These are phyloP conservation scores for Diceros bicornis DNA, from an alignment of 2,797 vertebrate genomes.

Conservation along the genomic window DNA sequence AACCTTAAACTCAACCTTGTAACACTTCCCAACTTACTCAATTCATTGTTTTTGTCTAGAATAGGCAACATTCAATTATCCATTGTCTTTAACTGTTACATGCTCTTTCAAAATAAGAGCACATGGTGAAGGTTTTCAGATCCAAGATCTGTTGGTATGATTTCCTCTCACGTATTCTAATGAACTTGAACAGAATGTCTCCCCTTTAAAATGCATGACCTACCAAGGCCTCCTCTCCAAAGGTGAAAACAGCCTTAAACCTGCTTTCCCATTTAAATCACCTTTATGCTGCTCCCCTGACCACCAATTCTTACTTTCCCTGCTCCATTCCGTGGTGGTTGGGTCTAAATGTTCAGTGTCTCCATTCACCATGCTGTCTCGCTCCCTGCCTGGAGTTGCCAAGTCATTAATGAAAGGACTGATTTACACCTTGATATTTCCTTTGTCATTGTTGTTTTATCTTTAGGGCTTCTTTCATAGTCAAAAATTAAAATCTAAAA, in stretches of 20 bases:
- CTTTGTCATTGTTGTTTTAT: constrained; percentile 75
- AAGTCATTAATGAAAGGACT: constrained; percentile 56
- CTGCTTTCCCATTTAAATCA: not conserved
- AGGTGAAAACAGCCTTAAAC: not conserved
- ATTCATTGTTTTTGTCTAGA: constrained; percentile 19
- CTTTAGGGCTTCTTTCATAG: constrained; percentile 66
- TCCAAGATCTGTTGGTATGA: not conserved
- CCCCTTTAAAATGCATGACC: not conserved
- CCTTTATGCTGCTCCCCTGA: not conserved
- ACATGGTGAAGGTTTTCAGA: not conserved
- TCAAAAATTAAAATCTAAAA: constrained; percentile 65
- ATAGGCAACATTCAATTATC: not conserved
- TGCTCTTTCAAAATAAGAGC: constrained; percentile 33
- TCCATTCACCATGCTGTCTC: not conserved
- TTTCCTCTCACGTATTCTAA: constrained; percentile 49
- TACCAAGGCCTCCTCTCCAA: not conserved
- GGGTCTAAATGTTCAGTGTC: not conserved
- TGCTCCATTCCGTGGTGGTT: not conserved
- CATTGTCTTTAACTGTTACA: not conserved
- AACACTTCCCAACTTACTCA: not conserved
- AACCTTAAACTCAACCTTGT: not conserved
- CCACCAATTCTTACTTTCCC: not conserved
- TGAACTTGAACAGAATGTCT: constrained; percentile 12
- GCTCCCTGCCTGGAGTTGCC: not conserved
- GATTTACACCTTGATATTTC: constrained; percentile 73